Percentiles rank a stretch among this genome's conserved stretches.
phyloP scores from a whole-genome alignment of 2,888 invertebrate species.

The Drosophila testacea region DNA sequence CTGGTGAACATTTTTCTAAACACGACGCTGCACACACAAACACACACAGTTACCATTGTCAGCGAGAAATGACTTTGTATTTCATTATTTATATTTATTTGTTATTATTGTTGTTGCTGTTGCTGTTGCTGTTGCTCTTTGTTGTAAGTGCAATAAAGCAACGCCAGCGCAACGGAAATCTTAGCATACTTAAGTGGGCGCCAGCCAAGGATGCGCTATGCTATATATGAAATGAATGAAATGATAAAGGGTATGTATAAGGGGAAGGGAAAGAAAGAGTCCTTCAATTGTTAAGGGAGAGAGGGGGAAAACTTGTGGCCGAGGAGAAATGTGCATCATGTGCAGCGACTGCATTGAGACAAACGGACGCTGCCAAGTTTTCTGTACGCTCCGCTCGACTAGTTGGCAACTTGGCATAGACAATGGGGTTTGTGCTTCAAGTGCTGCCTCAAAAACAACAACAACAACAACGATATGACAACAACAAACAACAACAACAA shows the following conservation, averaged over 20 bases:
- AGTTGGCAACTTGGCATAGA: slow-evolving; percentile 59
- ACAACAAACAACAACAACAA: slow-evolving; percentile 6
- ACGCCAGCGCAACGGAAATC: slow-evolving; percentile 69
- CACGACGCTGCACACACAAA: neutral
- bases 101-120: slow-evolving; percentile 44
- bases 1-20: too few species aligned
- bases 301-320: neutral
- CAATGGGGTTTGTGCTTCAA: slow-evolving; percentile 52
- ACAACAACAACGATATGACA: slow-evolving; percentile 3
- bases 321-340: slow-evolving; percentile 38
- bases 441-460: slow-evolving; percentile 31
- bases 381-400: slow-evolving; percentile 44
- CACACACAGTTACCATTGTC: slow-evolving; percentile 40
- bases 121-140: slow-evolving; percentile 13
- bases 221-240: slow-evolving; percentile 1
- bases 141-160: slow-evolving; percentile 58
- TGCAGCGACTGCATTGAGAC: slow-evolving; percentile 48
- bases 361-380: slow-evolving; percentile 49
- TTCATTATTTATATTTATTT: slow-evolving; percentile 78
- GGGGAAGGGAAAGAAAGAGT: neutral
- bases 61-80: slow-evolving; percentile 67
- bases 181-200: slow-evolving; percentile 75
- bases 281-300: slow-evolving; percentile 7
- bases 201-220: slow-evolving; percentile 47
- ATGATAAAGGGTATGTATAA: neutral